Percentiles rank a stretch among this genome's conserved stretches.
These are phyloP conservation scores for Cydia strobilella DNA, from an alignment of 1,140 invertebrate genomes.

Conservation along the genomic window DNA sequence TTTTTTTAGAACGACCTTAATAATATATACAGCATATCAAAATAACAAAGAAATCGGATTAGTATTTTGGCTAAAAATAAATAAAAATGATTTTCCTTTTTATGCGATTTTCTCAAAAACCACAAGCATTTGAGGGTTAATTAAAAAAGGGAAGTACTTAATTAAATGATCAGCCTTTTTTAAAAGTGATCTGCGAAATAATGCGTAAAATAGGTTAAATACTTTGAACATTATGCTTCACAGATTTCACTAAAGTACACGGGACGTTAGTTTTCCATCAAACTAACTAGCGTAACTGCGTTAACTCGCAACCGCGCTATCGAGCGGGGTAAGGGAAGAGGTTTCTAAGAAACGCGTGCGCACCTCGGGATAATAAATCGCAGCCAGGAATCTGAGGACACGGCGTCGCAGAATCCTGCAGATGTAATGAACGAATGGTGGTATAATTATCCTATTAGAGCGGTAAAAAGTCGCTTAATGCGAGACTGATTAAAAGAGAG, in stretches of 20 bases:
- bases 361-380: conserved; percentile 45
- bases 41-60: too few relatives aligned
- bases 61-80: too few relatives aligned
- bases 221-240: neutral
- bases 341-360: conserved; percentile 45
- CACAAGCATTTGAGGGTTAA: too few relatives aligned
- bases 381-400: conserved; percentile 41
- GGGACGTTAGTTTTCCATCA: conserved; percentile 34
- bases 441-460: conserved; percentile 32
- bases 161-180: too few relatives aligned
- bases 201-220: neutral
- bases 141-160: too few relatives aligned
- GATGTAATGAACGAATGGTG: conserved; percentile 36
- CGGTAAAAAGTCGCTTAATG: conserved; percentile 28
- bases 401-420: conserved; percentile 34
- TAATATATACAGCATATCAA: too few relatives aligned
- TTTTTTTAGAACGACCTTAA: too few relatives aligned
- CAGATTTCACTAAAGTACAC: neutral
- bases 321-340: neutral
- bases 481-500: conserved; percentile 25
- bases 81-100: too few relatives aligned
- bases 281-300: conserved; percentile 43
- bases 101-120: too few relatives aligned
- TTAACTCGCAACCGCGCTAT: conserved; percentile 13
- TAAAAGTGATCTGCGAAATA: too few relatives aligned